A percentile compares a stretch with the other conserved stretches of the same genome.
Evolutionary conservation across 1,140 invertebrate species (phyloP).

Genomic region (Diachasma alloeum): DNA sequence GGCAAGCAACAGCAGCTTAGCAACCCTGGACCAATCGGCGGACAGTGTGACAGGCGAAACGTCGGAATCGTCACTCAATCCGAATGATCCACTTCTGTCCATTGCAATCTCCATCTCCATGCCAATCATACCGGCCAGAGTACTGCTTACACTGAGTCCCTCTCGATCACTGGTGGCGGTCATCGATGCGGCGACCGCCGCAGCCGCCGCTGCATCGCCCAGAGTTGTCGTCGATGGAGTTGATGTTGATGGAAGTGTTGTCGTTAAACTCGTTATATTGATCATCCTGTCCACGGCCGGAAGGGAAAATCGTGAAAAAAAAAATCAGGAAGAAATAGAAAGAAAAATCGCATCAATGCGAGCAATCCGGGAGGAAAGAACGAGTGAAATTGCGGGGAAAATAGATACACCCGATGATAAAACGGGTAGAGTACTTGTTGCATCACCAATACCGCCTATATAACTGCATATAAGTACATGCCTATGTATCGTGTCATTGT

Average conservation of each 20-base stretch:
- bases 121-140: constrained; percentile 42
- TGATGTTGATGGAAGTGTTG: background rate
- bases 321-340: background rate
- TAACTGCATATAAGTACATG: background rate
- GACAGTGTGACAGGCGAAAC: constrained; percentile 72
- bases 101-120: constrained; percentile 41
- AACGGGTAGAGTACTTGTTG: background rate
- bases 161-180: constrained; percentile 31
- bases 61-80: constrained; percentile 48
- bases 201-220: constrained; percentile 39
- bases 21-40: constrained; percentile 75
- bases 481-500: background rate
- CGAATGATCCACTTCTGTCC: constrained; percentile 19
- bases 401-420: background rate
- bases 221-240: constrained; percentile 23
- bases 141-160: constrained; percentile 29
- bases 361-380: background rate
- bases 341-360: background rate
- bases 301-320: background rate
- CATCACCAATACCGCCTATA: background rate
- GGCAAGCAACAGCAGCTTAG: constrained; percentile 72
- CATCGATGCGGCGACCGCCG: constrained; percentile 33
- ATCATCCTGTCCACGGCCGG: constrained; percentile 3
- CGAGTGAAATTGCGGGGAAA: background rate
- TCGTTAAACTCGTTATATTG: constrained; percentile 16